These are phyloP conservation scores for Drosophila borealis DNA, from an alignment of 2,888 invertebrate genomes.

Conservation along the genomic window DNA sequence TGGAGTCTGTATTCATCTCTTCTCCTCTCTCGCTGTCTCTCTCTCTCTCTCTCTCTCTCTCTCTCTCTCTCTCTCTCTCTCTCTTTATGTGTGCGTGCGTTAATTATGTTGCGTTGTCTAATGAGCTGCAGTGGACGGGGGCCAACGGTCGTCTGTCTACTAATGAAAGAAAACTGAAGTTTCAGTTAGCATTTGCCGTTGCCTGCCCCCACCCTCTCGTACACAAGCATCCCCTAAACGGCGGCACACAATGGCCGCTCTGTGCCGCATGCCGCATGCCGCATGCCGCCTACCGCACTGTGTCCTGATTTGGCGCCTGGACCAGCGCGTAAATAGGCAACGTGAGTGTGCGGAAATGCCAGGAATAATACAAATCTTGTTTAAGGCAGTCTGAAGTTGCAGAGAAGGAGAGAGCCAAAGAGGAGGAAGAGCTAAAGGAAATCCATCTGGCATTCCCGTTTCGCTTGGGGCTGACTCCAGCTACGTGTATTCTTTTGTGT, in stretches of 20 bases:
- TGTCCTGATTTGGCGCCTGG: conserved; percentile 69
- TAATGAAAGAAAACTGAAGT: conserved; percentile 71
- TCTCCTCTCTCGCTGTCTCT: background rate
- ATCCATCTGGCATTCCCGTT: conserved; percentile 49
- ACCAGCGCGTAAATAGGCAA: conserved; percentile 51
- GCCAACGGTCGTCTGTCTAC: conserved; percentile 36
- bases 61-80: background rate
- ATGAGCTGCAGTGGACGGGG: conserved; percentile 48
- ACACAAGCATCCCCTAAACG: conserved; percentile 17
- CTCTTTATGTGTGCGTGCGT: conserved; percentile 30
- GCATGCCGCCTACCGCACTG: conserved; percentile 63
- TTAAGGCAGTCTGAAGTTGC: conserved; percentile 39
- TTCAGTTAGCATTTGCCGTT: conserved; percentile 51
- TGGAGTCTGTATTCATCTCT: conserved; percentile 18
- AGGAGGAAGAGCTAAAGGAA: conserved; percentile 6
- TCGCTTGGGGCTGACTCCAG: conserved; percentile 27
- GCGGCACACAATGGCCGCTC: conserved; percentile 38
- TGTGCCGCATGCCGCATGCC: conserved; percentile 33
- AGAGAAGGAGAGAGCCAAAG: conserved; percentile 4
- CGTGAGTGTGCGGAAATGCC: conserved; percentile 53
- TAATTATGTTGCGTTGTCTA: conserved; percentile 69
- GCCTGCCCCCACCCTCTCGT: background rate
- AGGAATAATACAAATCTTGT: conserved; percentile 67
- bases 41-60: conserved; percentile 2
- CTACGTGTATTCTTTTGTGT: conserved; percentile 3